phyloP scores from a whole-genome alignment of 2,888 invertebrate species.

The Aquatica leii region DNA sequence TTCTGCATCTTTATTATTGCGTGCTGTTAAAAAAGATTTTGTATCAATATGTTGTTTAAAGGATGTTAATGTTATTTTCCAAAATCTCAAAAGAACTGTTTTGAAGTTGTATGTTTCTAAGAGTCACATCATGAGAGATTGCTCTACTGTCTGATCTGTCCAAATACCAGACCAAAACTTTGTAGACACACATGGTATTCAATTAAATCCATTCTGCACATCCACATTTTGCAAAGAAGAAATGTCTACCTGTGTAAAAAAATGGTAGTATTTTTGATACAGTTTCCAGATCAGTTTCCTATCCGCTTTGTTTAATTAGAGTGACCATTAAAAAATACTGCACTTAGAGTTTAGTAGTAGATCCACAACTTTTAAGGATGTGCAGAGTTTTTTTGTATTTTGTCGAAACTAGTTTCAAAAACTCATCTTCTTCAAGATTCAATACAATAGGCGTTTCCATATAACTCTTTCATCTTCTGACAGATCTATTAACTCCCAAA shows the following conservation, averaged over 20 bases:
- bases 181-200: background rate
- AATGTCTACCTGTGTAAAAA: background rate
- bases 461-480: background rate
- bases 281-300: background rate
- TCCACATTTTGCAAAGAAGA: too few relatives aligned
- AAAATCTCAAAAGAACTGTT: background rate
- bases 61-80: background rate
- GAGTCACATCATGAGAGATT: background rate
- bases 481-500: too few relatives aligned
- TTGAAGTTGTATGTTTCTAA: background rate
- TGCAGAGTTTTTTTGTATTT: background rate
- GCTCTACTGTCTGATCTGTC: background rate
- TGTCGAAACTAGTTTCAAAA: background rate
- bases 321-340: too few relatives aligned
- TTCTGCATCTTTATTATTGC: background rate
- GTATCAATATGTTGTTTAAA: background rate
- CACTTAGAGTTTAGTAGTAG: too few relatives aligned
- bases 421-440: background rate
- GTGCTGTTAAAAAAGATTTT: background rate
- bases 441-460: background rate
- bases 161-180: background rate
- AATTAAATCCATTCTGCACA: background rate
- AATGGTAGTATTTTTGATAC: background rate
- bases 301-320: too few relatives aligned
- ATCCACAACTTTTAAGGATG: background rate